These are phyloP conservation scores for Lagopus muta DNA, from an alignment of 2,113 vertebrate species.

Conservation along the genomic window DNA sequence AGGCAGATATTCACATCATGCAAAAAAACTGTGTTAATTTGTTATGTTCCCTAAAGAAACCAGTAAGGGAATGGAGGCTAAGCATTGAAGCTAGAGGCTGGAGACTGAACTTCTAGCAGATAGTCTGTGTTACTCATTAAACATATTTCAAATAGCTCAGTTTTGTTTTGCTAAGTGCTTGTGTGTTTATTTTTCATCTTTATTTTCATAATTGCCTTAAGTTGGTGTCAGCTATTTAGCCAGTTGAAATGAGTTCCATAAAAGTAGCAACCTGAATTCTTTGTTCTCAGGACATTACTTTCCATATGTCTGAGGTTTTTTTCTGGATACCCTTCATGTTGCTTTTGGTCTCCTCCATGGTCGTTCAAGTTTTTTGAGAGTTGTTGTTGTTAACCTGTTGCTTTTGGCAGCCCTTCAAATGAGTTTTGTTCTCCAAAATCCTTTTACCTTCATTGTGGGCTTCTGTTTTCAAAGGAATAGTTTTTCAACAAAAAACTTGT, in stretches of 20 bases:
- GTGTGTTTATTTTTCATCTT: neutral
- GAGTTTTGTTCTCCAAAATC: neutral
- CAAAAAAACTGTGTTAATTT: neutral
- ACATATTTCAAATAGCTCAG: neutral
- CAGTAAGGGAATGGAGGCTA: neutral
- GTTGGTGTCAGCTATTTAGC: neutral
- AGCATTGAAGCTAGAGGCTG: neutral
- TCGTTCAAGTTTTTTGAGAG: neutral
- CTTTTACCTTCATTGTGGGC: neutral
- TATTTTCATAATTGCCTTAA: neutral
- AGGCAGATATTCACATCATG: neutral
- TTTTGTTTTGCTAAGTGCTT: neutral
- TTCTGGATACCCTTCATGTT: neutral
- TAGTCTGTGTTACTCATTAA: rapidly evolving
- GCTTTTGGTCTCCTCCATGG: neutral
- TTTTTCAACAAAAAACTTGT: neutral
- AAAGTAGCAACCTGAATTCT: neutral
- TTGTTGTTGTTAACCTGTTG: neutral
- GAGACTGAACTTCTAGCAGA: neutral
- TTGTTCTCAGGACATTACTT: neutral
- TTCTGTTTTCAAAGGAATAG: neutral
- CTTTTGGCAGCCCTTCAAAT: neutral
- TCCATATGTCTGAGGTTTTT: neutral
- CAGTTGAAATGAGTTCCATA: neutral
- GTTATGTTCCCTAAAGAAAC: neutral